Base-by-base conservation (phyloP, 2,113 vertebrate species). In the Melanerpes formicivorus region DNA sequence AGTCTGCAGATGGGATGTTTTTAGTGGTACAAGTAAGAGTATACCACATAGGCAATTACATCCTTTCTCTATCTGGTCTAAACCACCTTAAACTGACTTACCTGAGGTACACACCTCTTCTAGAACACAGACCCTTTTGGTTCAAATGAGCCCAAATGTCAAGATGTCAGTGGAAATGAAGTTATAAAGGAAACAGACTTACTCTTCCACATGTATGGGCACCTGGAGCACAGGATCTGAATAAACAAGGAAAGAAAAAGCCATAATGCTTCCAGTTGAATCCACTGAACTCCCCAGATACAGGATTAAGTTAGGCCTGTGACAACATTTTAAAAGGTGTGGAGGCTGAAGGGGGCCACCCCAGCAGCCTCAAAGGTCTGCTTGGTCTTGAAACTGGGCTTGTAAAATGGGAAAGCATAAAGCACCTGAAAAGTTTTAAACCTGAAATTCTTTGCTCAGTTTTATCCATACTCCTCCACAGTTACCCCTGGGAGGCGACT, bases 171-270 rank as follows among this genome's bases (percentile, higher is more conserved):
- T 67, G 62, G 58, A 56, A 81, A 80, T 3, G 0, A 0, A 81
- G n/a, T 26, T 52, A 62, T 5, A 73, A 72, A 93, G 55, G 29
- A 48, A 93, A 74, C 26, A 55, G 48, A 99, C 99, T 97, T 98
- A 99, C 99, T 99, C 99, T 96, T 99, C 98, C 88, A 99, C 98
- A 5, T 99, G 99, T 69, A 98, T 98, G 2, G 99, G 99, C 89
- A 99, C 99, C 95, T 99, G 99, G 87, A 99, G 98, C 88, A 99
- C 99, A 84, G 99, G 99, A 99, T 99, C 99, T 99, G 98, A 94
- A 95, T 21, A 85, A 87, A 96, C 37, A 97, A 54, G 94, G 67
- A 67, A 70, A 88, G 18, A 87, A 93, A 77, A 55, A 48, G 29
- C 86, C 60, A 52, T 79, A 69, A 88, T 44, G 62, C 7, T 34